Conservation (phyloP, 2,113 vertebrate species). For the Burhinus oedicnemus region DNA sequence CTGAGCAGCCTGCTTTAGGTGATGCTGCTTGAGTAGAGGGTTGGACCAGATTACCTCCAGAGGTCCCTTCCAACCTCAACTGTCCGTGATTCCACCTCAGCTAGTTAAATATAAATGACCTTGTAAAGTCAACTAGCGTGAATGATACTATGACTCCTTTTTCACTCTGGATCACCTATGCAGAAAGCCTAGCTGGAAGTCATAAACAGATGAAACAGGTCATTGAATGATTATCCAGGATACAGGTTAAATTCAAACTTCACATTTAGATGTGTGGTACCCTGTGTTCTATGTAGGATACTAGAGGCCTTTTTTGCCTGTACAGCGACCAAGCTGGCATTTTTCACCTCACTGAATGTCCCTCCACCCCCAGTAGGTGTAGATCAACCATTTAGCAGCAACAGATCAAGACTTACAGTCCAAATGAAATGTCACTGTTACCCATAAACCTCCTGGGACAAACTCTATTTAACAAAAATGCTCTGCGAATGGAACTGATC, state of each 20-base stretch:
- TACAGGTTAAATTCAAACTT: constrained; percentile 16
- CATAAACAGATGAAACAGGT: background rate
- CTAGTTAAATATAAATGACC: background rate
- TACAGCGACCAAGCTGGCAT: background rate
- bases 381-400: background rate
- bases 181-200: background rate
- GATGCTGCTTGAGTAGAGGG: background rate
- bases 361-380: background rate
- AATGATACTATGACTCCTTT: background rate
- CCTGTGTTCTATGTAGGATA: background rate
- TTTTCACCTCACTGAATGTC: background rate
- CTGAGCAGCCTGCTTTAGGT: background rate
- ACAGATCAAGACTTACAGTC: fast-evolving
- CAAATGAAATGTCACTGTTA: background rate
- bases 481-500: background rate
- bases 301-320: background rate
- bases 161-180: background rate
- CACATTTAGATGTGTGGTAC: background rate
- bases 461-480: background rate
- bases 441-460: background rate
- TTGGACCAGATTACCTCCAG: background rate
- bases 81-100: background rate
- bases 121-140: background rate
- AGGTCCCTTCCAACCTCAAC: background rate
- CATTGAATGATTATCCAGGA: background rate